Conservation (phyloP, 2,797 vertebrate genomes). For the Lacerta viridis region DNA sequence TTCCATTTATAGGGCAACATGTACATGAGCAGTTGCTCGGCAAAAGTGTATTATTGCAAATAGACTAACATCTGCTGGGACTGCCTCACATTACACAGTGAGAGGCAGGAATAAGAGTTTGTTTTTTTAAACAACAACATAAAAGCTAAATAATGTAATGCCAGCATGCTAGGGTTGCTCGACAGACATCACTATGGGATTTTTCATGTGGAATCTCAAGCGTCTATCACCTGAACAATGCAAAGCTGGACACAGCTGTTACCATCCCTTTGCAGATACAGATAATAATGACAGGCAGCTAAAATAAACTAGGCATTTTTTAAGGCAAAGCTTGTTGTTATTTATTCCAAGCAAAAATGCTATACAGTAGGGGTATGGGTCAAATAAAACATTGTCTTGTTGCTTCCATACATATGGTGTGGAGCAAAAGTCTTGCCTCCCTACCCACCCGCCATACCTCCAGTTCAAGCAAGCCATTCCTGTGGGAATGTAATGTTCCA, state of each 20-base stretch:
- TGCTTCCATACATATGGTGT: neutral
- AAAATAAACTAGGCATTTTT: neutral
- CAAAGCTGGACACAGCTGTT: rapidly evolving
- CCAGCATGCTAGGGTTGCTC: neutral
- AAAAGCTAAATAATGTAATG: conserved; percentile 19
- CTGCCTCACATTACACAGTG: neutral
- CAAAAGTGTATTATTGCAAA: conserved; percentile 23
- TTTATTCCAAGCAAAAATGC: conserved; percentile 2
- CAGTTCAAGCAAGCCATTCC: neutral
- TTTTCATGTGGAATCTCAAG: conserved; percentile 36
- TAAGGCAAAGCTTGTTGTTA: neutral
- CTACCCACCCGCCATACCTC: neutral
- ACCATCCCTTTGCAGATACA: conserved; percentile 21
- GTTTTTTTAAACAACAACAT: conserved; percentile 41
- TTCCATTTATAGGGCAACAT: neutral
- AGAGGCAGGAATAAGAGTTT: conserved; percentile 31
- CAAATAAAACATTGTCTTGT: neutral
- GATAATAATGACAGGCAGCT: neutral
- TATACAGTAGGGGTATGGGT: neutral
- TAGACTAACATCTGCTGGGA: conserved; percentile 36
- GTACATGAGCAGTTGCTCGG: conserved; percentile 20
- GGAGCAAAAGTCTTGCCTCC: neutral
- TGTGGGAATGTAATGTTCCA: neutral
- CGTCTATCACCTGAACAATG: conserved; percentile 17
- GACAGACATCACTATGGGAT: neutral